Base-by-base conservation (phyloP, 2,888 invertebrate species). In the Limnephilus rhombicus region DNA sequence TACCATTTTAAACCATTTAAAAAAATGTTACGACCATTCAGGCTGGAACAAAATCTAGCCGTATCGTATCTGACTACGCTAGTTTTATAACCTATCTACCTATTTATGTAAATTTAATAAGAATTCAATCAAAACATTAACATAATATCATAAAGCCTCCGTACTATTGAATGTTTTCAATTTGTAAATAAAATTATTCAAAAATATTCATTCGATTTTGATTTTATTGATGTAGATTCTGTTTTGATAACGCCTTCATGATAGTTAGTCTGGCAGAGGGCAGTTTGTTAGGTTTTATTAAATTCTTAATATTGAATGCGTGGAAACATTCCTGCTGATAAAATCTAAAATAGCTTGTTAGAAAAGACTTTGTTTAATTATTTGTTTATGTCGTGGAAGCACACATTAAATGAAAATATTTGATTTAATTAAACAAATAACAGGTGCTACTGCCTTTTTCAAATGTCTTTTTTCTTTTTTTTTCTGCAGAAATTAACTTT, bases 151-250 rank as follows among this genome's bases (percentile, higher is more conserved):
- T 68, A 68, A 68, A 68, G 68, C 68, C 68, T 68, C 68, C 68
- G 68, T 68, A 68, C 68, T 68, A 68, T 68, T 68, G n/a, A 68
- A 68, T 68, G 1, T 68, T 68, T 68, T 68, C 68, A 68, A 68
- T 68, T 68, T 68, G 68, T 68, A 68, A 68, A 68, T 68, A 68
- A 68, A 68, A 68, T 68, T 68, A 68, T 68, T 68, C n/a, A 68
- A 68, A 68, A 68, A 68, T 68, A 68, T 68, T 68, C 68, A 68
- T 68, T 68, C 2, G 24, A 68, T 68, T 68, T 68, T 68, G 68
- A 68, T 68, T 68, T 68, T 68, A 68, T 68, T 68, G 68, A 68
- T 68, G 24, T 68, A 68, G 68, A 68, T 68, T 68, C 68, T n/a
- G 68, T 68, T 68, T 68, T 9, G 68, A 68, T 68, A 68, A 68